Conservation (phyloP, 2,888 invertebrate genomes). For the Melipona beecheii region DNA sequence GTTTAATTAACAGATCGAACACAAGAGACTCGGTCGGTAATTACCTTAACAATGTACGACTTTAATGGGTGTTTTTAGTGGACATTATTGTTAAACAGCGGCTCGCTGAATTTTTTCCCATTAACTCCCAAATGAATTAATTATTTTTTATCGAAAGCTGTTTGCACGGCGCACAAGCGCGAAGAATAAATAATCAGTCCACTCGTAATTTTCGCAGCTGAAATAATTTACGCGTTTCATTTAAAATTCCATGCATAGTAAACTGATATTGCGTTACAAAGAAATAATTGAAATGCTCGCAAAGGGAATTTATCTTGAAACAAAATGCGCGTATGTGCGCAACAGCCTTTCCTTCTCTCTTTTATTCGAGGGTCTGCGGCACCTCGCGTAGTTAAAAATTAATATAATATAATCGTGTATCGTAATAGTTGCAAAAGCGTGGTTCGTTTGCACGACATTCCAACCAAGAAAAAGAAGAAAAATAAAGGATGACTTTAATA, state of each 20-base stretch:
- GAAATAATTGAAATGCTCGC: neutral
- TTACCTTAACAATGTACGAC: neutral
- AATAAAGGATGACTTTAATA: no score
- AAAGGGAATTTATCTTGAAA: neutral
- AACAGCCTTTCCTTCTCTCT: neutral
- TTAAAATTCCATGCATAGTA: slow-evolving; percentile 11
- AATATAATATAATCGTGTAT: neutral
- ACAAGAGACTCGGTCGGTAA: neutral
- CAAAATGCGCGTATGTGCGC: neutral
- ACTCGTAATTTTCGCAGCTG: neutral
- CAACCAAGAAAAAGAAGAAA: no score
- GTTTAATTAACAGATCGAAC: accelerated
- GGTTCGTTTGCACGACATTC: no score
- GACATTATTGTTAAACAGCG: neutral
- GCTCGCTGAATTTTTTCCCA: neutral
- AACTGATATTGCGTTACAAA: neutral
- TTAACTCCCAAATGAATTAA: neutral
- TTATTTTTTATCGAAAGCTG: neutral
- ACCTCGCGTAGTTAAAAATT: neutral
- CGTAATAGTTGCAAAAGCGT: neutral
- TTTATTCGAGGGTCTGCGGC: neutral
- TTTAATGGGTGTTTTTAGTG: neutral
- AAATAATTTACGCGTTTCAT: neutral
- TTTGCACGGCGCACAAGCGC: no score
- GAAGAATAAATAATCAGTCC: neutral